Base-by-base conservation (phyloP, 2,113 vertebrate genomes). In the Petaurus breviceps region DNA sequence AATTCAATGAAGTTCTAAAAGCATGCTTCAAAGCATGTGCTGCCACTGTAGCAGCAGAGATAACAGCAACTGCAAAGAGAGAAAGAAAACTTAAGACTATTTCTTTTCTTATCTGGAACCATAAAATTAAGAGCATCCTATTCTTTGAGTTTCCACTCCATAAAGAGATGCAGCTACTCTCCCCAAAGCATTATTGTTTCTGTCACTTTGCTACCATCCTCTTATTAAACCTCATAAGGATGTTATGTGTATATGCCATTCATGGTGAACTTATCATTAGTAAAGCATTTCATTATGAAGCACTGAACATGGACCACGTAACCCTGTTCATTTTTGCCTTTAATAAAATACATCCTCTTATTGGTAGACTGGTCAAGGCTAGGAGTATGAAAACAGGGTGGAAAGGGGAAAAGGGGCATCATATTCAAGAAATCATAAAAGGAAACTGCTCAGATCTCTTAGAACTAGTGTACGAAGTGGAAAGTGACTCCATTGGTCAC, bases 1-100 rank as follows among this genome's bases (percentile, higher is more conserved):
- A 99, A 89, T 99, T 99, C 89, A 99, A 99, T 0, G 99, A 99
- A 97, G n/a, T n/a, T n/a, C n/a, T n/a, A n/a, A n/a, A n/a, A n/a
- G n/a, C n/a, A n/a, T n/a, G n/a, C n/a, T n/a, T 99, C 0, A 99
- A 99, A 97, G 99, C 99, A 0, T 99, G 99, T 0, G 99, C 98
- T 0, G 99, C 99, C 61, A 99, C 99, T 0, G 99, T 98, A 0
- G 99, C 91, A 0, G 0, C 99, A 97, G 99, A 97, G 97, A 97
- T 90, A 0, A 98, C 61, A 98, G 99, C 2, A 98, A 99, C 68
- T 51, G 23, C 1, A 11, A 16, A 61, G 51, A 12, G 0, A n/a
- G 93, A 8, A 96, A 96, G 0, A 47, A 43, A 0, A 98, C 99
- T 53, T 98, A 89, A 51, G 98, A 96, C 2, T 97, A 99, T 93